Conservation (phyloP, 2,113 vertebrate species). For the Nibea coibor region DNA sequence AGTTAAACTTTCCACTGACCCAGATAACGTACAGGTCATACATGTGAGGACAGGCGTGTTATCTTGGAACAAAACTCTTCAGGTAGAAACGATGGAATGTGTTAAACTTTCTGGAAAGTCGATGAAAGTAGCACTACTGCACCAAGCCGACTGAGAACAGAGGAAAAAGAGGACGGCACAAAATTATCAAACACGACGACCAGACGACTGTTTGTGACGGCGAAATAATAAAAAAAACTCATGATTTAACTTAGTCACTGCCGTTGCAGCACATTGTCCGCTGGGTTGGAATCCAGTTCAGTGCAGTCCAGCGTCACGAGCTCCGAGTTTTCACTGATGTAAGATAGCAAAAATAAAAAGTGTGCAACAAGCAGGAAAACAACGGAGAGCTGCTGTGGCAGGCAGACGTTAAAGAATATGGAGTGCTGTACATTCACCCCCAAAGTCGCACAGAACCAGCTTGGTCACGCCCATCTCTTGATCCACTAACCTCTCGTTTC, state of each 20-base stretch:
- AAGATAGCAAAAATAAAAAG: neutral
- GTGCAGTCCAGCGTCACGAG: slow-evolving; percentile 40
- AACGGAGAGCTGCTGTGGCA: slow-evolving; percentile 9
- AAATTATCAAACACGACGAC: slow-evolving; percentile 32
- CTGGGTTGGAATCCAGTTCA: slow-evolving; percentile 25
- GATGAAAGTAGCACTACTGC: slow-evolving; percentile 10
- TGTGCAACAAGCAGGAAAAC: slow-evolving; percentile 29
- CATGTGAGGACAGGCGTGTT: neutral
- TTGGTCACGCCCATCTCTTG: slow-evolving; percentile 54
- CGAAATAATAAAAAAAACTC: neutral
- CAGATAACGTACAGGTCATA: too few species aligned
- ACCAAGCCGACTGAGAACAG: slow-evolving; percentile 26
- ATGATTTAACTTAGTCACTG: slow-evolving; percentile 28
- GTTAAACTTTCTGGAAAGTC: slow-evolving; percentile 47
- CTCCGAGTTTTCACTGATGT: slow-evolving; percentile 5
- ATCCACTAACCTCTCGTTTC: slow-evolving; percentile 60
- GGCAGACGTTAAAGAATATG: neutral
- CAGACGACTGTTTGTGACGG: slow-evolving; percentile 16
- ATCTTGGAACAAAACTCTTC: slow-evolving; percentile 62
- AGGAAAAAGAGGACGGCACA: slow-evolving; percentile 34
- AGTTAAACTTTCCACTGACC: neutral
- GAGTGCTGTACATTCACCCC: slow-evolving; percentile 67
- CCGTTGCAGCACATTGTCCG: neutral
- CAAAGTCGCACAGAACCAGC: slow-evolving; percentile 19
- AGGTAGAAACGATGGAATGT: slow-evolving; percentile 66